phyloP scores from a whole-genome alignment of 2,797 vertebrate species.

The Cyclopterus lumpus region DNA sequence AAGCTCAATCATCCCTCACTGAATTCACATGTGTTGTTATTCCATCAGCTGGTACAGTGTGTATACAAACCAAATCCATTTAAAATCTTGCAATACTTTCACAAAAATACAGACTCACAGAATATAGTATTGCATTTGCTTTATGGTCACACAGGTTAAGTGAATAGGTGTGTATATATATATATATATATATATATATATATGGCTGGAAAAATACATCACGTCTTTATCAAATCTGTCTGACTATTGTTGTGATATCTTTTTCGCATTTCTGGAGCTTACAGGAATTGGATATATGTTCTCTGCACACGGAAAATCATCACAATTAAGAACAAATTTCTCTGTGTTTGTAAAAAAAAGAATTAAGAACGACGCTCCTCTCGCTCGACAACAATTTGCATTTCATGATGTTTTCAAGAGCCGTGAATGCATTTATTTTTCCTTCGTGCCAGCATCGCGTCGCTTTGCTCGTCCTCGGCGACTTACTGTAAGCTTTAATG shows the following conservation, averaged over 20 bases:
- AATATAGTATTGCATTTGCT: slow-evolving; percentile 58
- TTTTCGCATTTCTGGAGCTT: slow-evolving; percentile 19
- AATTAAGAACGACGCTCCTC: not conserved
- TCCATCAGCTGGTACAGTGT: slow-evolving; percentile 75
- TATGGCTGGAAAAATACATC: slow-evolving; percentile 54
- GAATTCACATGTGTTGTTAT: slow-evolving; percentile 77
- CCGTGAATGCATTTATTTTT: slow-evolving; percentile 23
- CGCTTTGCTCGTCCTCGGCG: slow-evolving; percentile 40
- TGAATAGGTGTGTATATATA: slow-evolving; percentile 59
- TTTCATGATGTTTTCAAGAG: not conserved
- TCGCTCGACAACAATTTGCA: not conserved
- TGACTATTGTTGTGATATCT: slow-evolving; percentile 30
- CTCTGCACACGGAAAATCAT: not conserved
- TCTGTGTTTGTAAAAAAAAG: slow-evolving; percentile 19
- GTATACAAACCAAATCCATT: slow-evolving; percentile 79
- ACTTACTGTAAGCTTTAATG: slow-evolving; percentile 70
- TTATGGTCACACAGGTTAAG: slow-evolving; percentile 73
- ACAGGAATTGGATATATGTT: slow-evolving; percentile 10
- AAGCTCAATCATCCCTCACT: slow-evolving; percentile 71
- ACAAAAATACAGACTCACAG: slow-evolving; percentile 60
- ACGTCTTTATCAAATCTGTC: slow-evolving; percentile 46
- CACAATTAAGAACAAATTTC: not conserved
- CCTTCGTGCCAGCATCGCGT: slow-evolving; percentile 41
- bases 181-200: slow-evolving; percentile 42
- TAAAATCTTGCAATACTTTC: slow-evolving; percentile 66